Evolutionary conservation across 2,113 vertebrate species (phyloP), one percentile per base, ranked within the genome.

Genomic region (Marmota monax): DNA sequence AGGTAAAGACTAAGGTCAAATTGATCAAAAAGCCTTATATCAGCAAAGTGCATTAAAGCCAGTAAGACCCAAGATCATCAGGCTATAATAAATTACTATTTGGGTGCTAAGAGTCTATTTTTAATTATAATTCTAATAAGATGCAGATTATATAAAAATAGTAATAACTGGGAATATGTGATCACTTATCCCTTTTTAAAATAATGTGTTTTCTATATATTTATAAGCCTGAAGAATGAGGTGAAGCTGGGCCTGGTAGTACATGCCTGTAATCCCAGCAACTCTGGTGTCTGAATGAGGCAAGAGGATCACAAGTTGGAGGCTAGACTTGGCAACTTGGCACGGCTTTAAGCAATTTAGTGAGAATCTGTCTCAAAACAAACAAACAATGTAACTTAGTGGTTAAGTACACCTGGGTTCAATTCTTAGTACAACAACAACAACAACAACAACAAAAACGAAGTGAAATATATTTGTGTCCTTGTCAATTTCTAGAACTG

Each of bases 1-100:
- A 88, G 48, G 42, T 42, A 72, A 91, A 85, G 56, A 72, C n/a
- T 39, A 91, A 83, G 1, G 58, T 34, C 39, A 78, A 90, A 94
- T 93, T 53, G 70, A 88, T 76, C 18, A 9, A 22, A 58, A 67
- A 83, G 2, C 9, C 39, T 92, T 92, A 39, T 10, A 20, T 3
- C n/a, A 72, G 29, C n/a, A n/a, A 74, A 69, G 6, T 61, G 9
- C 63, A 34, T 76, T 92, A 70, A 89, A 95, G 72, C 18, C 58
- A 91, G 14, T 61, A 92, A 86, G 18, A 88, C 6, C 7, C 90
- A 74, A 34, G 32, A 85, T 78, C 9, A 74, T 74, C 2, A 70
- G 78, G 63, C 18, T 79, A 11, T 95, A 67, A 63, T 95, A 67
- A 63, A 65, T 88, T 96, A 32, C 45, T 90, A 37, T 77, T 84